Percentiles rank a stretch among this genome's conserved stretches.
phyloP scores from a whole-genome alignment of 2,888 invertebrate genomes.

The Eristalis pertinax region DNA sequence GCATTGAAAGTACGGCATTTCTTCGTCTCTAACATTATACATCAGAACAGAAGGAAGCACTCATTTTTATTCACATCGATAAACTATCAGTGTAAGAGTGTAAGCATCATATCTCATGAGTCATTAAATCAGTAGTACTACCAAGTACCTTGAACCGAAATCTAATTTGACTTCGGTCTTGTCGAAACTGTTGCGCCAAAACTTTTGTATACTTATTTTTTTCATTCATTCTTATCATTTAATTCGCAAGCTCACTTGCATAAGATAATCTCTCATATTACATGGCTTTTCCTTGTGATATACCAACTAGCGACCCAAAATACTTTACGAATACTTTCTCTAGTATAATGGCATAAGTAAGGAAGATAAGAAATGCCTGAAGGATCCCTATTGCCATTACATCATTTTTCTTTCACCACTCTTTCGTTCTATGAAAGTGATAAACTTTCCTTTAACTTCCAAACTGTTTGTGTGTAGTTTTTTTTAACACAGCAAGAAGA shows the following conservation, averaged over 20 bases:
- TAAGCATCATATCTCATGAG: not conserved
- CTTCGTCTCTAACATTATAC: not conserved
- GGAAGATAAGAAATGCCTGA: not conserved
- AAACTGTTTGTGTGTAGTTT: conserved; percentile 8
- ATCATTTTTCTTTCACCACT: conserved; percentile 1
- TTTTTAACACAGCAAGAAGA: not conserved
- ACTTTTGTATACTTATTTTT: not conserved
- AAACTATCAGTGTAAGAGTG: too few species aligned
- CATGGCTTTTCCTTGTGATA: not conserved
- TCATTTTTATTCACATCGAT: not conserved
- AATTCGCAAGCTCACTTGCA: not conserved
- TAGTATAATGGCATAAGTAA: not conserved
- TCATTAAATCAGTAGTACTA: not conserved
- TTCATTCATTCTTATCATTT: not conserved
- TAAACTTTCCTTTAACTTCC: conserved; percentile 25
- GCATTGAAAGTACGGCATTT: not conserved
- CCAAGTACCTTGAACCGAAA: not conserved
- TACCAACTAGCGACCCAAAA: not conserved
- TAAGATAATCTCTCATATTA: not conserved
- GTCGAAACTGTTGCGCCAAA: not conserved
- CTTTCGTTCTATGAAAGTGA: conserved; percentile 13
- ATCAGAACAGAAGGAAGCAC: not conserved
- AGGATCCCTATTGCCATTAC: conserved; percentile 15
- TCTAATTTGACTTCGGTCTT: not conserved
- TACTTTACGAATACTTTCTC: not conserved